Conservation (phyloP, 2,113 vertebrate genomes). For the Scomber japonicus region DNA sequence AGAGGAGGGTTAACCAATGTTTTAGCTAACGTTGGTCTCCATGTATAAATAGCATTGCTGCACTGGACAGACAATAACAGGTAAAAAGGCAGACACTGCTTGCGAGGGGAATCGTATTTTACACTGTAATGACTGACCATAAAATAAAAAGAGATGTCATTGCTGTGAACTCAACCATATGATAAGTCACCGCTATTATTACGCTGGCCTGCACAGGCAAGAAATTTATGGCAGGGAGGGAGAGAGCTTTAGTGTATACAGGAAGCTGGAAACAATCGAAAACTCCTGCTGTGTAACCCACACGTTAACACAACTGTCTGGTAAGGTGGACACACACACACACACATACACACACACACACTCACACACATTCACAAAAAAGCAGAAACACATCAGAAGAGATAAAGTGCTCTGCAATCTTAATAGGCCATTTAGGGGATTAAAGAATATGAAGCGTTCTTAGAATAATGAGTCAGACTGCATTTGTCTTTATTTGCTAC, state of each 20-base stretch:
- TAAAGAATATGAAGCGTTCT: slow-evolving; percentile 2
- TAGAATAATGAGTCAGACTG: neutral
- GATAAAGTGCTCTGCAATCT: neutral
- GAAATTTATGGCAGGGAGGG: neutral
- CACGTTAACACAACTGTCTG: neutral
- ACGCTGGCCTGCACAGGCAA: neutral
- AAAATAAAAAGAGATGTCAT: slow-evolving; percentile 17
- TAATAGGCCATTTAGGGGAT: slow-evolving; percentile 1
- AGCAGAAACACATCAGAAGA: too few species aligned
- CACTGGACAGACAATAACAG: neutral
- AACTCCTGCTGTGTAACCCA: neutral
- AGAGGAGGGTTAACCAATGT: too few species aligned
- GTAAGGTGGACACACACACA: neutral
- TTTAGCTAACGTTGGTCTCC: too few species aligned
- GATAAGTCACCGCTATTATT: slow-evolving; percentile 2
- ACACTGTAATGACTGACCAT: slow-evolving; percentile 18
- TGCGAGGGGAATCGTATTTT: slow-evolving; percentile 5
- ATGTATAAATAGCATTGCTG: slow-evolving; percentile 1
- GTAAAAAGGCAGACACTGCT: neutral
- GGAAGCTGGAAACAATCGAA: too few species aligned
- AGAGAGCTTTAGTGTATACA: neutral
- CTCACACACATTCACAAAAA: neutral
- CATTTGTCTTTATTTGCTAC: neutral
- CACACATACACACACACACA: neutral
- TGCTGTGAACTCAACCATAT: slow-evolving; percentile 15